Evolutionary conservation across 2,113 vertebrate species (phyloP).

Genomic region (Rhadina sibilatrix): DNA sequence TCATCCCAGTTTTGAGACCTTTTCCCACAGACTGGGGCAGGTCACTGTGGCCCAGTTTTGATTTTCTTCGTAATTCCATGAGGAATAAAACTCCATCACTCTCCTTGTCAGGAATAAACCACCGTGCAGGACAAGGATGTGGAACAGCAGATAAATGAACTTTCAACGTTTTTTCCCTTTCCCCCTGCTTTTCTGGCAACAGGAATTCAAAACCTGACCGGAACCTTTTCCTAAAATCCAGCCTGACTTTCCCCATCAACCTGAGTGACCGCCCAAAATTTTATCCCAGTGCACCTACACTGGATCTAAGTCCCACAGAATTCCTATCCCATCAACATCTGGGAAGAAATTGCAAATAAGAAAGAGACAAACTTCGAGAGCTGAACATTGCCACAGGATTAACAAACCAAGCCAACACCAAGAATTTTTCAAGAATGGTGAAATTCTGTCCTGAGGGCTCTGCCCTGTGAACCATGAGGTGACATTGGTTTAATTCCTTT

Average conservation of each 20-base stretch:
- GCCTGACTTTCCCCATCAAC: neutral
- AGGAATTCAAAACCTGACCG: neutral
- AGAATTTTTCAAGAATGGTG: rapidly evolving
- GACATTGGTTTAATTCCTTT: neutral
- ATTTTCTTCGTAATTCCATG: neutral
- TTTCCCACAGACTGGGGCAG: neutral
- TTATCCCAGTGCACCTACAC: neutral
- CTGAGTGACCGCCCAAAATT: neutral
- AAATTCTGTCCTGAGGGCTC: neutral
- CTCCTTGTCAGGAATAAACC: neutral
- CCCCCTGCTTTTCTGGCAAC: neutral
- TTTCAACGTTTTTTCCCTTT: neutral
- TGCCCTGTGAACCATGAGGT: rapidly evolving
- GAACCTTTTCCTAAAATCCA: neutral
- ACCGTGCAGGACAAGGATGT: rapidly evolving
- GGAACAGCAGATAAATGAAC: neutral
- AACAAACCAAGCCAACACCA: neutral
- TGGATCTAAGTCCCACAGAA: neutral
- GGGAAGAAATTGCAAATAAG: neutral
- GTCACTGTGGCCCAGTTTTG: neutral
- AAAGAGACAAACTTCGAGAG: neutral
- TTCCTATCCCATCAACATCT: neutral
- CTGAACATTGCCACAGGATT: neutral
- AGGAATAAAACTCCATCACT: neutral
- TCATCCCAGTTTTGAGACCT: neutral